Evolutionary conservation across 2,797 vertebrate genomes (phyloP).

Genomic region (Tenualosa ilisha): DNA sequence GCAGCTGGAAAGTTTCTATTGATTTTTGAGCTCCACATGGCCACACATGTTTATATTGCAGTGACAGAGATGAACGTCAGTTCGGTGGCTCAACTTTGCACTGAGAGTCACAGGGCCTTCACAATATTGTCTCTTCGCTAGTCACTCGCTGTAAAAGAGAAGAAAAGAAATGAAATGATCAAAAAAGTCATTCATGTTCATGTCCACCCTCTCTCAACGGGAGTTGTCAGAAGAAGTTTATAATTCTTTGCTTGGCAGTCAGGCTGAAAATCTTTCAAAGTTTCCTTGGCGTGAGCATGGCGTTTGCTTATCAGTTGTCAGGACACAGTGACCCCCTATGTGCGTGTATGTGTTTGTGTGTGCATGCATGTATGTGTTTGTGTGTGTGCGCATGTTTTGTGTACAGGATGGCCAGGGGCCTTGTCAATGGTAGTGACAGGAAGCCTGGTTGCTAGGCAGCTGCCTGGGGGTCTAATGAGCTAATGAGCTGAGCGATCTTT

Average conservation of each 20-base stretch:
- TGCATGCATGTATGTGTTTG: background rate
- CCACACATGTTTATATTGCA: background rate
- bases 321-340: background rate
- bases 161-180: background rate
- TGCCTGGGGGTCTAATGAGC: constrained; percentile 29
- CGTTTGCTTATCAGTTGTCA: constrained; percentile 16
- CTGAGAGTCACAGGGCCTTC: background rate
- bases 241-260: background rate
- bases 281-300: background rate
- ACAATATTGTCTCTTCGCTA: background rate
- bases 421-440: constrained; percentile 27
- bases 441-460: constrained; percentile 15
- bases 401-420: constrained; percentile 19
- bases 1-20: constrained; percentile 13
- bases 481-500: constrained; percentile 12
- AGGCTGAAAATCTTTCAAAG: background rate
- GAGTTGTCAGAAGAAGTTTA: background rate
- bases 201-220: background rate
- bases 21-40: constrained; percentile 17
- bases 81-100: background rate
- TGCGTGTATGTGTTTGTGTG: background rate
- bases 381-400: constrained; percentile 17
- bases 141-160: background rate
- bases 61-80: background rate
- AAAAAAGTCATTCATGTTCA: background rate